Percentiles rank a stretch among this genome's conserved stretches.
Conservation (phyloP, 2,888 invertebrate genomes). For the Piscicola geometra region DNA sequence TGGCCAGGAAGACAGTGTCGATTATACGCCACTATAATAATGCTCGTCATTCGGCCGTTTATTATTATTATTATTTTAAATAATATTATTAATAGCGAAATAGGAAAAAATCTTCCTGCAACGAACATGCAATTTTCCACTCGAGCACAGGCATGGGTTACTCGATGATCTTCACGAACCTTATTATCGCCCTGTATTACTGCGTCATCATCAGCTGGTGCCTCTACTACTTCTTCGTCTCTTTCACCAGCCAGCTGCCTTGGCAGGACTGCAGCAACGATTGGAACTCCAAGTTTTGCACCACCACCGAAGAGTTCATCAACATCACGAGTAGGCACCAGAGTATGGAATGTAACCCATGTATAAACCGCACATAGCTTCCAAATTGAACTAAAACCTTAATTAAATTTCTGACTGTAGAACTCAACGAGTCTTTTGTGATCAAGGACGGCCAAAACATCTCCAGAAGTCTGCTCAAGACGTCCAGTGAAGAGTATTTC, state of each 20-base stretch:
- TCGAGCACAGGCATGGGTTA: slow-evolving; percentile 50
- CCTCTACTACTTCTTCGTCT: slow-evolving; percentile 53
- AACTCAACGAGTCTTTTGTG: background rate
- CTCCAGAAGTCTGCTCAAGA: slow-evolving; percentile 28
- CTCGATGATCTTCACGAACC: slow-evolving; percentile 52
- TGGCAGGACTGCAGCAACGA: slow-evolving; percentile 51
- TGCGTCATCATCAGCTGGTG: slow-evolving; percentile 55
- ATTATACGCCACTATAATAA: no score
- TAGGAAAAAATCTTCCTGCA: no score
- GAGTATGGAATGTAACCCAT: no score
- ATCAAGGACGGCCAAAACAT: slow-evolving; percentile 1
- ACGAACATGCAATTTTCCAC: no score
- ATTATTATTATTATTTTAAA: no score
- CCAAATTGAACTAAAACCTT: no score
- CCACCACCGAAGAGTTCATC: slow-evolving; percentile 23
- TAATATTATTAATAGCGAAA: no score
- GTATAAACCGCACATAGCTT: no score
- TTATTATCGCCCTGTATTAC: slow-evolving; percentile 54
- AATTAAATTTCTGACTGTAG: no score
- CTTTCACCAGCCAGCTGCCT: slow-evolving; percentile 51
- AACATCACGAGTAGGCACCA: background rate
- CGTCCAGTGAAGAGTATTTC: slow-evolving; percentile 42
- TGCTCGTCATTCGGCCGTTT: no score
- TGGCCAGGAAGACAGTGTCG: no score
- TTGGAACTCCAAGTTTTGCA: slow-evolving; percentile 40